Evolutionary conservation across 1,140 invertebrate genomes (phyloP).

Genomic region (Chelonus insularis): DNA sequence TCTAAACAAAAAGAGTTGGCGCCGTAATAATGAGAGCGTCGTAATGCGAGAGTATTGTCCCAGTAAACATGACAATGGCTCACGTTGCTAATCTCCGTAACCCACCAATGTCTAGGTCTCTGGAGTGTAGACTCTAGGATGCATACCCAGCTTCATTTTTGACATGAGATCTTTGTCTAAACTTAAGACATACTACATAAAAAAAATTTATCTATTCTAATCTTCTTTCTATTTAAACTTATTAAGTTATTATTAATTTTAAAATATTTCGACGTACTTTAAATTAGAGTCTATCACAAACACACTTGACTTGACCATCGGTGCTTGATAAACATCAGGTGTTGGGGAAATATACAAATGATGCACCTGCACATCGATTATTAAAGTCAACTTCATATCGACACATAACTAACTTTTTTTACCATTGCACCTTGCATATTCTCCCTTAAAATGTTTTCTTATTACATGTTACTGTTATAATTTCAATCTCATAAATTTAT

Average conservation of each 20-base stretch:
- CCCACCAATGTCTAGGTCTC: constrained; percentile 28
- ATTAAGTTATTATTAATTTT: no score
- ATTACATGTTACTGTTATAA: constrained; percentile 10
- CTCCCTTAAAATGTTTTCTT: not conserved
- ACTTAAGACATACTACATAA: not conserved
- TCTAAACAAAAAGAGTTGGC: constrained; percentile 38
- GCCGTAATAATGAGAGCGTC: constrained; percentile 34
- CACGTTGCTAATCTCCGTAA: constrained; percentile 34
- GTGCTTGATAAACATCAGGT: no score
- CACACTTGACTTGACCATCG: no score
- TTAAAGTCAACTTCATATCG: constrained; percentile 7
- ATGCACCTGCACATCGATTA: constrained; percentile 11
- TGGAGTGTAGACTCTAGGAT: not conserved
- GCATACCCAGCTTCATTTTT: constrained; percentile 1
- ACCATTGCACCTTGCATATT: constrained; percentile 2
- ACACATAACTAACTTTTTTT: not conserved
- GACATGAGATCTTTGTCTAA: constrained; percentile 14
- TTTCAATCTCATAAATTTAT: constrained; percentile 19
- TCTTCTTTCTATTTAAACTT: not conserved
- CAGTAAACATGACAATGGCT: constrained; percentile 21
- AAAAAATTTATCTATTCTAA: not conserved
- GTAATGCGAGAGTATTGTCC: constrained; percentile 32
- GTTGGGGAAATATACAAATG: no score
- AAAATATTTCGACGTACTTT: no score
- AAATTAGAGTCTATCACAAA: no score